Base-by-base conservation (phyloP, 1,140 invertebrate species). In the Halesus radiatus region DNA sequence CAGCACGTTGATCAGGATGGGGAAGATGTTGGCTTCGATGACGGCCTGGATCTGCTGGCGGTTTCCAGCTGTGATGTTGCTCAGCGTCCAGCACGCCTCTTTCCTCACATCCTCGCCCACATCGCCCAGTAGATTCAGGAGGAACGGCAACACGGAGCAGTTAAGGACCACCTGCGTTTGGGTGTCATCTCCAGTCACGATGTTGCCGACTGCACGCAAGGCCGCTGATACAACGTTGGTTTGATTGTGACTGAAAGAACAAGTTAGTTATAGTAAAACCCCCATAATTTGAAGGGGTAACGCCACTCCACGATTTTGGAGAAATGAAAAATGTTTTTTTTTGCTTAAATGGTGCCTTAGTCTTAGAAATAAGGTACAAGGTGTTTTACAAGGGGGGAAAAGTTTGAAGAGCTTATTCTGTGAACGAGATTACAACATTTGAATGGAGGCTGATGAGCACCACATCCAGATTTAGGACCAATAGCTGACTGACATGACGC, bases 61-160 rank as follows among this genome's bases (percentile, higher is more conserved):
- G 90, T 99, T 99, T 66, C 98, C 98, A 74, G 98, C 98, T 3
- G 98, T 98, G 72, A 99, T 98, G 89, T 99, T 99, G 53, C 97
- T 99, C 82, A 99, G 95, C 58, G 98, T 98, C 98, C 98, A 99
- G 87, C 97, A 99, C 6, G 98, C 97, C 89, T 99, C 98, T 91
- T 99, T 99, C 72, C 95, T 92, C 62, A 99, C 94, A 26, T 94
- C 93, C 88, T 99, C 98, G 84, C 96, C 96, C 52, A 91, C 85
- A 8, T 94, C 94, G 60, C 91, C 92, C 60, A 99, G 90, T 32
- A 99, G 90, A 86, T 96, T 93, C 75, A 95, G 91, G 58, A 99
- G 90, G 87, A 94, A 97, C 0, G 95, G 94, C 79, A 99, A 90
- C 45, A 96, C 98, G 78, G 93, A 94, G 88, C 96, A 98, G 90